Evolutionary conservation across 2,888 invertebrate species (phyloP), one percentile per base, ranked within the genome.

Genomic region (Eupeodes luniger): DNA sequence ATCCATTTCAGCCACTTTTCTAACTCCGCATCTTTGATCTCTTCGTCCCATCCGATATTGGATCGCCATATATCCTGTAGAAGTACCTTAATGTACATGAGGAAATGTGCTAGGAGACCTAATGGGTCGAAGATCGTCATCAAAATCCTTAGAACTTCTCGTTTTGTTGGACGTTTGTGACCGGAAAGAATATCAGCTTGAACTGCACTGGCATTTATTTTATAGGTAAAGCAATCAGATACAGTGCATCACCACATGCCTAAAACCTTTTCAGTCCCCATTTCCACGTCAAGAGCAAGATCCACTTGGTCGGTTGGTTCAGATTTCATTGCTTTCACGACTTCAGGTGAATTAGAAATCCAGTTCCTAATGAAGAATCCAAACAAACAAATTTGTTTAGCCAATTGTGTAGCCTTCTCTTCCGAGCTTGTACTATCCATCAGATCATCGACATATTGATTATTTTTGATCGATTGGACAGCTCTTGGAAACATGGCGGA

Each of bases 191-290:
- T 47, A 1, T 64, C 64, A 0, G 16, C 4, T 44, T 64, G 64
- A 12, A 5, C 19, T 10, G 4, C 5, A 9, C n/a, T 47, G 5
- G 44, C n/a, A 11, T n/a, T 64, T 10, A 62, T 14, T 40, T 44
- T 64, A 47, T 44, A 64, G 4, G 44, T 64, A 19, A 64, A 64
- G 9, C 64, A 64, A 11, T 44, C 47, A 4, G 44, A 44, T 36
- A 51, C 9, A 0, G 51, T 67, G n/a, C 67, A 51, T 51, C 67
- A 67, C 49, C 67, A 51, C 66, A 66, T 66, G 16, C 66, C 66
- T 7, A 67, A 51, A 2, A 67, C 67, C 36, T 67, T 51, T 53
- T 67, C 67, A 0, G 67, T 67, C 16, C 34, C n/a, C 51, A 67
- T 14, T 4, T 67, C 34, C 0, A 67, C 7, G 10, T 67, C 67